These are phyloP conservation scores for Esox masquinongy DNA, from an alignment of 2,797 vertebrate species.

Conservation along the genomic window DNA sequence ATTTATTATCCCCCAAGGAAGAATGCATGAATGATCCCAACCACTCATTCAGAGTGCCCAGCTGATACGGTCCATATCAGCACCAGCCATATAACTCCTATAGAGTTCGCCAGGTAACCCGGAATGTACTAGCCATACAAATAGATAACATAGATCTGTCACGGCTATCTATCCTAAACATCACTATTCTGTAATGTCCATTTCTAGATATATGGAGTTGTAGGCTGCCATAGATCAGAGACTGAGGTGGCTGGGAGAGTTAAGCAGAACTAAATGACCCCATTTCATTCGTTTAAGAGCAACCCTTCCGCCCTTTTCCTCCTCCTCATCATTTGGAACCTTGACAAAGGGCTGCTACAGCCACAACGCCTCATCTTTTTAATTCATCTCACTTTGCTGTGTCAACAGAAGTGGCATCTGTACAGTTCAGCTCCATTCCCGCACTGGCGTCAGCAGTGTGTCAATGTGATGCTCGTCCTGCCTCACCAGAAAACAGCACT, in stretches of 20 bases:
- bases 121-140: slow-evolving; percentile 43
- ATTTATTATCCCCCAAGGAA: slow-evolving; percentile 4
- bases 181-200: neutral
- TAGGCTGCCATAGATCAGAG: slow-evolving; percentile 45
- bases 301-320: slow-evolving; percentile 23
- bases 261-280: slow-evolving; percentile 44
- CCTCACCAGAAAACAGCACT: too few relatives aligned
- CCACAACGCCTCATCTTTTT: neutral
- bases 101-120: slow-evolving; percentile 35
- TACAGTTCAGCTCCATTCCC: too few relatives aligned
- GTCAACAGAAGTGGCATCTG: neutral
- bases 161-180: neutral
- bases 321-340: slow-evolving; percentile 13
- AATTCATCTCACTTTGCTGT: slow-evolving; percentile 21
- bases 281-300: slow-evolving; percentile 59
- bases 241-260: slow-evolving; percentile 42
- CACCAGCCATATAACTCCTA: slow-evolving; percentile 19
- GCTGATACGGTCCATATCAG: slow-evolving; percentile 40
- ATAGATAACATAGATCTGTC: neutral
- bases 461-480: too few relatives aligned
- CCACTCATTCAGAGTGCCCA: slow-evolving; percentile 24
- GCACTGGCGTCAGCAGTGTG: too few relatives aligned
- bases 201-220: neutral
- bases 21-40: slow-evolving; percentile 23
- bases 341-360: slow-evolving; percentile 15